Conservation (phyloP, 1,140 invertebrate genomes). For the Mizuhopecten yessoensis region DNA sequence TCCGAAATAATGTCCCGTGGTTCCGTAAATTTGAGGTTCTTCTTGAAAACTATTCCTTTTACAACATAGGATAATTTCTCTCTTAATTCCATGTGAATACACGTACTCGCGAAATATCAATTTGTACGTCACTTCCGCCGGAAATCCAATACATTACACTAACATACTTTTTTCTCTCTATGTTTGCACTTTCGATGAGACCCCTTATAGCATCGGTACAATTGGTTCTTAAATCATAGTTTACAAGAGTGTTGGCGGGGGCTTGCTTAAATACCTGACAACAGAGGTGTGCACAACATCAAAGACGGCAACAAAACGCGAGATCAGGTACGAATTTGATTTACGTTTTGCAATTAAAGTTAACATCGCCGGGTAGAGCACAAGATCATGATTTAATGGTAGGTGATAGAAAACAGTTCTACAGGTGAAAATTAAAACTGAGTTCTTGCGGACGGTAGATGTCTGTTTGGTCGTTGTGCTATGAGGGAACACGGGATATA, state of each 20-base stretch:
- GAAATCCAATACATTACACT: background rate
- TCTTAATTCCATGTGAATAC: too few relatives aligned
- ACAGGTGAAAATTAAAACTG: background rate
- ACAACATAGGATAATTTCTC: too few relatives aligned
- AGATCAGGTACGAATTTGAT: background rate
- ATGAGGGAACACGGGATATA: background rate
- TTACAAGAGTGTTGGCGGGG: background rate
- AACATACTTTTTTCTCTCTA: background rate
- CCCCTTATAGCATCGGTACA: background rate
- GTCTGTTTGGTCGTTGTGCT: background rate
- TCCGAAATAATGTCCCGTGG: too few relatives aligned
- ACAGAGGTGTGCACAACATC: background rate
- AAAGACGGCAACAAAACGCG: background rate
- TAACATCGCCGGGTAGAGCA: background rate
- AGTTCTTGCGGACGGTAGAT: background rate
- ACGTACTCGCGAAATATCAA: too few relatives aligned
- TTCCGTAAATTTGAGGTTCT: too few relatives aligned
- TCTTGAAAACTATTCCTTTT: too few relatives aligned
- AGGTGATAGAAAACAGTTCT: background rate
- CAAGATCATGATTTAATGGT: background rate
- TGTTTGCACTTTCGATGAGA: too few relatives aligned
- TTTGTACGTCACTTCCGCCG: slow-evolving; percentile 9
- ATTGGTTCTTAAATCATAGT: background rate
- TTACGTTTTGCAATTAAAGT: background rate
- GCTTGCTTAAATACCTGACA: background rate